phyloP scores from a whole-genome alignment of 2,888 invertebrate species.

The Sepioteuthis lessoniana region DNA sequence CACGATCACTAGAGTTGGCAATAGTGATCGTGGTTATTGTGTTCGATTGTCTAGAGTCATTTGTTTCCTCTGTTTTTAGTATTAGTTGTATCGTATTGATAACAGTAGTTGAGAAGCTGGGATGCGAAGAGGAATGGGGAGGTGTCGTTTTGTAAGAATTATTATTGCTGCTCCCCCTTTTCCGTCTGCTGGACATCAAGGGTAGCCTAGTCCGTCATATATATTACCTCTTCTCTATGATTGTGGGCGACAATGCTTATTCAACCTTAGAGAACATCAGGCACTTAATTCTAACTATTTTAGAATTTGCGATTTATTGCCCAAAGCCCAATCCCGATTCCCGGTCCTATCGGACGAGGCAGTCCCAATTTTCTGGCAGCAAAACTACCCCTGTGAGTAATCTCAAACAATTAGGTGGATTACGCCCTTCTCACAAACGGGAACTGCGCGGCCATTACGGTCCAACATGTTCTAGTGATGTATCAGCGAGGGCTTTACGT shows the following conservation, averaged over 20 bases:
- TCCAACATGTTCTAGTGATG: background rate
- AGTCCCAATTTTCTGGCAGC: constrained; percentile 3
- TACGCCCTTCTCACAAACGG: background rate
- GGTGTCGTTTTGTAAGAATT: no score
- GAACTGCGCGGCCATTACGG: background rate
- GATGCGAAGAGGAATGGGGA: no score
- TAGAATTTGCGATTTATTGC: background rate
- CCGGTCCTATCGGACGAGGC: background rate
- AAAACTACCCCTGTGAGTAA: constrained; percentile 33
- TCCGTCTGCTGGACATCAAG: no score
- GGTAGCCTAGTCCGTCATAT: no score
- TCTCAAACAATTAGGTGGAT: constrained; percentile 33
- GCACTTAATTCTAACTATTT: constrained; percentile 21
- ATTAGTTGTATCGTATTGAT: no score
- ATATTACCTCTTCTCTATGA: background rate
- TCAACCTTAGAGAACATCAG: background rate
- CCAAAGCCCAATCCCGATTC: background rate
- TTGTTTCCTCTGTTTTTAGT: no score
- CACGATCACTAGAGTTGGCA: no score
- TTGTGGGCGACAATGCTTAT: constrained; percentile 2
- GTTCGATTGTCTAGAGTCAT: no score
- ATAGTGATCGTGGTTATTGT: no score
- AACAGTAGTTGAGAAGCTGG: no score
- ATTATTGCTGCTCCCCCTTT: no score
- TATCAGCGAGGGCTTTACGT: constrained; percentile 2